Evolutionary conservation across 2,888 invertebrate species (phyloP).

Genomic region (Mythimna loreyi): DNA sequence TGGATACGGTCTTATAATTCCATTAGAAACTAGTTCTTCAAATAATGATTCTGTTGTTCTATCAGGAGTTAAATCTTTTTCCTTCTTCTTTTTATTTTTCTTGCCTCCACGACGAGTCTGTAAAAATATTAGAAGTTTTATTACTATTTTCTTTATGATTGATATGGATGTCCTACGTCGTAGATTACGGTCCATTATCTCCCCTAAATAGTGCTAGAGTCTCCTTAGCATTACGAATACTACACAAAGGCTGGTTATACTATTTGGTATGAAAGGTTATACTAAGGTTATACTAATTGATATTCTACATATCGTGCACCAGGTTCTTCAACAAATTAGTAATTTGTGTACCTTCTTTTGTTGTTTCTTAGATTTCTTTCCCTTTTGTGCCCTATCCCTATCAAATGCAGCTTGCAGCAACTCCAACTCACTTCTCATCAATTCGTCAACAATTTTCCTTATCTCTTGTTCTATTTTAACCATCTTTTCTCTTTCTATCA

Average conservation of each 20-base stretch:
- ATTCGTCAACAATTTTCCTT: slow-evolving; percentile 95
- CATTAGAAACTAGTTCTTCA: slow-evolving; percentile 97
- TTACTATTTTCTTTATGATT: not conserved
- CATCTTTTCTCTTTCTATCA: slow-evolving; percentile 96
- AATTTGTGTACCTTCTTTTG: slow-evolving; percentile 91
- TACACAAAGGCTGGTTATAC: no score
- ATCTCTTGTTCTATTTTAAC: slow-evolving; percentile 96
- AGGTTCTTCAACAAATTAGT: not conserved
- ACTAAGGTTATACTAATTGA: no score
- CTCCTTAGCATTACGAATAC: no score
- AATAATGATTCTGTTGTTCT: slow-evolving; percentile 97
- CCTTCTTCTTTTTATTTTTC: slow-evolving; percentile 97
- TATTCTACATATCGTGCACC: not conserved
- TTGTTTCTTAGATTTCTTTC: slow-evolving; percentile 94
- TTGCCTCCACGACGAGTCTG: slow-evolving; percentile 95
- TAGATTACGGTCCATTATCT: not conserved
- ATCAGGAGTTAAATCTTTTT: slow-evolving; percentile 98
- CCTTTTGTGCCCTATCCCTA: slow-evolving; percentile 93
- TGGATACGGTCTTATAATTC: slow-evolving; percentile 96
- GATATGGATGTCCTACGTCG: not conserved
- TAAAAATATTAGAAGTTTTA: not conserved
- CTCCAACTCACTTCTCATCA: slow-evolving; percentile 93
- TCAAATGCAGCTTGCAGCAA: slow-evolving; percentile 94
- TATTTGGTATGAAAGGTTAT: no score
- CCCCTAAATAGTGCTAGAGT: not conserved